Evolutionary conservation across 2,888 invertebrate species (phyloP).

Genomic region (Buathra laborator): DNA sequence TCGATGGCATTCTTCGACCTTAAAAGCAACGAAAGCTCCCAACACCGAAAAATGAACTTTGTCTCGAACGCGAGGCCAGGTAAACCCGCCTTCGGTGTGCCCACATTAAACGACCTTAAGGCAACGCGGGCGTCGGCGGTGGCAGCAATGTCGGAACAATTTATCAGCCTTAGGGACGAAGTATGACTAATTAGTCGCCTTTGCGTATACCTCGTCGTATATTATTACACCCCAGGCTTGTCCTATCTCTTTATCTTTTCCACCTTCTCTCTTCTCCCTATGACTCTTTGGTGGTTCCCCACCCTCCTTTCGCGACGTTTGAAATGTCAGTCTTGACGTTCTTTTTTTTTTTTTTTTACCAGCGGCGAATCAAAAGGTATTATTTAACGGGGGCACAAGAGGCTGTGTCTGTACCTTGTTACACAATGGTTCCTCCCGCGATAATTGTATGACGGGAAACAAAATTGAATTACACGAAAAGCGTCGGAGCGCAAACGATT

Average conservation of each 20-base stretch:
- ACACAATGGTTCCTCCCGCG: neutral
- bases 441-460: neutral
- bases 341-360: neutral
- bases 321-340: conserved; percentile 40
- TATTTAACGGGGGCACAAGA: neutral
- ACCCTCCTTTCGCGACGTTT: conserved; percentile 10
- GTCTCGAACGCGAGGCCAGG: conserved; percentile 44
- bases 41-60: conserved; percentile 56
- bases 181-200: conserved; percentile 81
- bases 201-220: conserved; percentile 73
- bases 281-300: conserved; percentile 7
- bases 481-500: neutral
- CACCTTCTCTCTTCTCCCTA: conserved; percentile 16
- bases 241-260: conserved; percentile 43
- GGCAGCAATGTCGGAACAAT: conserved; percentile 77
- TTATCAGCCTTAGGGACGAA: conserved; percentile 80
- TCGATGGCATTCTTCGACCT: conserved; percentile 51
- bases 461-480: conserved; percentile 8
- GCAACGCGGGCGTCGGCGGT: conserved; percentile 21
- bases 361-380: neutral
- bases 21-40: conserved; percentile 28
- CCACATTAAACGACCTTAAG: conserved; percentile 78
- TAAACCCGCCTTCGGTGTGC: conserved; percentile 65
- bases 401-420: neutral
- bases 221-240: conserved; percentile 71